phyloP scores from a whole-genome alignment of 2,797 vertebrate species.

The Nyctibius grandis region DNA sequence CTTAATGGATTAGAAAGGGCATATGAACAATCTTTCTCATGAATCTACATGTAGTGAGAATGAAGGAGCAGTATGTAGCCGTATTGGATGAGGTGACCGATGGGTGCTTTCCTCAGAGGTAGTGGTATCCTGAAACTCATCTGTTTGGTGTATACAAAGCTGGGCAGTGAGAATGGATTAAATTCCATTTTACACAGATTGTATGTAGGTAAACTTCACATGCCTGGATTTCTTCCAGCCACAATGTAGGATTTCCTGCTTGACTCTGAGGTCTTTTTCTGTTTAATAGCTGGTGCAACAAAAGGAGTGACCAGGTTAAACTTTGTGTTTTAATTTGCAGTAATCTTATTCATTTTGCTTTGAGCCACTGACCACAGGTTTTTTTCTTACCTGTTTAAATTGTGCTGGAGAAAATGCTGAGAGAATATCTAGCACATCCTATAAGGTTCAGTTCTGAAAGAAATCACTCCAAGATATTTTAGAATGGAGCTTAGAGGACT shows the following conservation, averaged over 20 bases:
- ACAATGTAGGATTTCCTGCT: neutral
- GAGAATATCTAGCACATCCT: neutral
- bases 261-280: neutral
- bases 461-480: neutral
- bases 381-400: neutral
- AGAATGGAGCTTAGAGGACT: neutral
- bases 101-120: neutral
- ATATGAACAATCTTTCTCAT: neutral
- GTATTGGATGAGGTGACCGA: neutral
- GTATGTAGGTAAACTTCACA: neutral
- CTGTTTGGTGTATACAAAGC: neutral
- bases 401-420: neutral
- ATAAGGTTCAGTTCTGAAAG: neutral
- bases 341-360: neutral
- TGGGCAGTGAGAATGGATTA: neutral
- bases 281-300: neutral
- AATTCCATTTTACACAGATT: neutral
- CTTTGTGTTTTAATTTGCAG: neutral
- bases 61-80: neutral
- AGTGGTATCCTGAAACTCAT: neutral
- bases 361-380: neutral
- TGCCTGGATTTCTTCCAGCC: neutral
- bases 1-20: neutral
- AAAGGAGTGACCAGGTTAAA: neutral
- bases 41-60: neutral